phyloP scores from a whole-genome alignment of 2,888 invertebrate species.

The Apotomis turbidana region DNA sequence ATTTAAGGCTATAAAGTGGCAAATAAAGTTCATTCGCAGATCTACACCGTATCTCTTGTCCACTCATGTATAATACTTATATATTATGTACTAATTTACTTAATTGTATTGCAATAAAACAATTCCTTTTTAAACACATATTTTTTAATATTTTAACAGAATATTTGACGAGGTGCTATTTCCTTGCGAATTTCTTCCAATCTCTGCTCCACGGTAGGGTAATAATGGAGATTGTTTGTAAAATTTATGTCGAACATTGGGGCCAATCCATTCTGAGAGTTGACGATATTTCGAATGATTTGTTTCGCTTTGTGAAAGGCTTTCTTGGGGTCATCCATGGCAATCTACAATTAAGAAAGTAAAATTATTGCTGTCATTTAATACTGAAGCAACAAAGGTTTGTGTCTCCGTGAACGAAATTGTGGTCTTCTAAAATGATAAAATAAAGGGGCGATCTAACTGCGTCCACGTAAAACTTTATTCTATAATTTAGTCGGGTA shows the following conservation, averaged over 20 bases:
- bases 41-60: conserved; percentile 50
- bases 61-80: conserved; percentile 66
- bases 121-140: conserved; percentile 55
- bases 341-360: conserved; percentile 56
- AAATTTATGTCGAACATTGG: conserved; percentile 76
- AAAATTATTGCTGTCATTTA: background rate
- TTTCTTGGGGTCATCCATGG: conserved; percentile 65
- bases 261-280: conserved; percentile 58
- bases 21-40: conserved; percentile 63
- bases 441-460: too few relatives aligned
- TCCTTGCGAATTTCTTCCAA: conserved; percentile 61
- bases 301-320: conserved; percentile 66
- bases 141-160: conserved; percentile 56
- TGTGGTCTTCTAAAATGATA: too few relatives aligned
- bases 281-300: conserved; percentile 65
- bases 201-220: conserved; percentile 60
- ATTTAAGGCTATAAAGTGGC: conserved; percentile 63
- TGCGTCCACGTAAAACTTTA: too few relatives aligned
- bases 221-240: conserved; percentile 56
- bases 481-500: too few relatives aligned
- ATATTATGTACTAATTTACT: conserved; percentile 62
- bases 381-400: too few relatives aligned
- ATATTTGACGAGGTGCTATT: conserved; percentile 68
- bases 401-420: too few relatives aligned
- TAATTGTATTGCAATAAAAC: conserved; percentile 68